Percentiles rank a stretch among this genome's conserved stretches.
These are phyloP conservation scores for Euwallacea similis DNA, from an alignment of 1,140 invertebrate species.

Conservation along the genomic window DNA sequence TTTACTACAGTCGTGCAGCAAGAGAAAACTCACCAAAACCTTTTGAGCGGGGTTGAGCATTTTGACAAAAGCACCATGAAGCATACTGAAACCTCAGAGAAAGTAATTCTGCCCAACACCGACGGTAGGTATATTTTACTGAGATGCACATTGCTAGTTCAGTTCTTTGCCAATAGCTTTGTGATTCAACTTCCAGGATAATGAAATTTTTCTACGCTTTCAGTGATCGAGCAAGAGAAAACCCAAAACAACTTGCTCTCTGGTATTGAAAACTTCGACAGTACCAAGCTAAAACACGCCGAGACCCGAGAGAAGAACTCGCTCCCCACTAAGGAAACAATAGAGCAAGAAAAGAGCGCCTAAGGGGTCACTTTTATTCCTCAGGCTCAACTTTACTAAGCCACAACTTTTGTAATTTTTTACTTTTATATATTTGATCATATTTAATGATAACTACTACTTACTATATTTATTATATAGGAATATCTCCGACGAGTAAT, in stretches of 20 bases:
- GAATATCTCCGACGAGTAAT: constrained; percentile 43
- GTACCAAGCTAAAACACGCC: constrained; percentile 82
- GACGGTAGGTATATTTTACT: constrained; percentile 59
- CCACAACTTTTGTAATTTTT: constrained; percentile 48
- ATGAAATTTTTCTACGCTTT: constrained; percentile 45
- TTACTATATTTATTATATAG: constrained; percentile 3
- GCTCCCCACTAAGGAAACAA: constrained; percentile 76
- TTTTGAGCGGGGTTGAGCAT: constrained; percentile 70
- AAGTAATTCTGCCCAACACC: constrained; percentile 73
- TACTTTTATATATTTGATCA: constrained; percentile 47
- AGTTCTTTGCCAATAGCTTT: neutral
- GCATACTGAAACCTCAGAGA: constrained; percentile 74
- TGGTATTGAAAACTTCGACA: constrained; percentile 87
- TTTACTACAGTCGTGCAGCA: constrained; percentile 58
- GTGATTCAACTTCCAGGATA: neutral
- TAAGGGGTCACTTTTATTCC: constrained; percentile 31
- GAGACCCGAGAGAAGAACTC: constrained; percentile 89
- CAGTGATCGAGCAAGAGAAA: constrained; percentile 86
- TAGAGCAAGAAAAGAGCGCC: constrained; percentile 68
- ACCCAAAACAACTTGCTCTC: constrained; percentile 82
- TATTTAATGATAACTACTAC: constrained; percentile 34
- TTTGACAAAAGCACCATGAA: constrained; percentile 74
- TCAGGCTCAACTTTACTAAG: constrained; percentile 35
- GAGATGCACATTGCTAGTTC: too few species aligned
- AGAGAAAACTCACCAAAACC: constrained; percentile 69